Conservation (phyloP, 2,888 invertebrate species). For the Drosophila buzzatii region DNA sequence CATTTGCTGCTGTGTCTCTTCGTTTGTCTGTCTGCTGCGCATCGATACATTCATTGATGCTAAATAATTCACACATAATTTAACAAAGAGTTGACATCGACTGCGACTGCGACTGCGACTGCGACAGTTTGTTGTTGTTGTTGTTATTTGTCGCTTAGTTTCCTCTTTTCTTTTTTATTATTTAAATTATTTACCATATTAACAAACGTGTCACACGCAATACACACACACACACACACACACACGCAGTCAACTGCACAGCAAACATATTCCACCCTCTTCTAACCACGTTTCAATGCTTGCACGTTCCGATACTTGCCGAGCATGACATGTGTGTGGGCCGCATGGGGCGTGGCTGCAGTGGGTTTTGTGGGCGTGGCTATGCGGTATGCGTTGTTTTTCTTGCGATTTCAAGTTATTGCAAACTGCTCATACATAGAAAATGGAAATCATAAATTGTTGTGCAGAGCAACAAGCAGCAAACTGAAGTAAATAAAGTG, state of each 20-base stretch:
- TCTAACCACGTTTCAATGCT: constrained; percentile 23
- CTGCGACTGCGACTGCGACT: constrained; percentile 14
- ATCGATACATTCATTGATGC: constrained; percentile 48
- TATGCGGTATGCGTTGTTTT: constrained; percentile 33
- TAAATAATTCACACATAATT: constrained; percentile 75
- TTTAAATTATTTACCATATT: constrained; percentile 72
- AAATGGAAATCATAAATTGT: constrained; percentile 62
- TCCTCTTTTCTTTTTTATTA: constrained; percentile 26
- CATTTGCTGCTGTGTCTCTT: constrained; percentile 29
- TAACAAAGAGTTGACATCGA: constrained; percentile 66
- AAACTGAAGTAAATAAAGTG: no score
- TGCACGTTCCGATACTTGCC: constrained; percentile 29
- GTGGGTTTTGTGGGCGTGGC: neutral
- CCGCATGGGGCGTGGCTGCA: neutral
- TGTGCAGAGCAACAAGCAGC: constrained; percentile 23
- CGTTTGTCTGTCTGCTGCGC: constrained; percentile 24
- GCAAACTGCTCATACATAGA: constrained; percentile 40
- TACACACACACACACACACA: constrained; percentile 19
- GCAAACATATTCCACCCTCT: neutral
- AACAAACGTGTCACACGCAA: constrained; percentile 61
- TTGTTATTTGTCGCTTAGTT: constrained; percentile 33
- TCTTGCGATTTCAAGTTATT: constrained; percentile 54
- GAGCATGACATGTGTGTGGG: neutral
- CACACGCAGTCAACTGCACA: constrained; percentile 6
- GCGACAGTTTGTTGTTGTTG: constrained; percentile 53